Evolutionary conservation across 2,797 vertebrate species (phyloP).

Genomic region (Peromyscus melanophrys): DNA sequence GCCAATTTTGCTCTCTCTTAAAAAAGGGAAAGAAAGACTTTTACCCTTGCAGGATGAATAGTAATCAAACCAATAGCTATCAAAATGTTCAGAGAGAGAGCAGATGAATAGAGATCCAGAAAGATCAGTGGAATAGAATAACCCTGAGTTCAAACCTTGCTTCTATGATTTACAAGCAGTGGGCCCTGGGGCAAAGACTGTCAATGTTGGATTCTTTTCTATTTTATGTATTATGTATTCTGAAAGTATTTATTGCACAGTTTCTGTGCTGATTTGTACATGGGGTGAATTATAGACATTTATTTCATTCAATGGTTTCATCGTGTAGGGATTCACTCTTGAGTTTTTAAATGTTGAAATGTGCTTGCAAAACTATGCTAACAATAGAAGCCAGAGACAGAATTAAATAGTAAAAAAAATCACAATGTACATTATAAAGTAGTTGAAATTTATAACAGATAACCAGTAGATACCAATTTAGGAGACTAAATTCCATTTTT

Average conservation of each 20-base stretch:
- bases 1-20: constrained; percentile 40
- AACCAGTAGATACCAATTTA: not conserved
- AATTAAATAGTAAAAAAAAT: not conserved
- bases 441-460: not conserved
- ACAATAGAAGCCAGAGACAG: not conserved
- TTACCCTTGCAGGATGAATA: constrained; percentile 14
- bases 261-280: not conserved
- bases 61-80: constrained; percentile 25
- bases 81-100: not conserved
- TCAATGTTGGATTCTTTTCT: not conserved
- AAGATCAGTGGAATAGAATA: not conserved
- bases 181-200: not conserved
- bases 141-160: constrained; percentile 3
- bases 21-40: not conserved
- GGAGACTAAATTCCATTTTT: not conserved
- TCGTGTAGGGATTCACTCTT: not conserved
- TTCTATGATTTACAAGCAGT: not conserved
- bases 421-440: not conserved
- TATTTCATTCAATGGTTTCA: not conserved
- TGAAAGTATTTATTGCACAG: not conserved
- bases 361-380: not conserved
- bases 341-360: not conserved
- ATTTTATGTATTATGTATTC: not conserved
- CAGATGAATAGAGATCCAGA: not conserved
- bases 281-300: not conserved